Evolutionary conservation across 1,140 invertebrate genomes (phyloP).

Genomic region (Theocolax elegans): DNA sequence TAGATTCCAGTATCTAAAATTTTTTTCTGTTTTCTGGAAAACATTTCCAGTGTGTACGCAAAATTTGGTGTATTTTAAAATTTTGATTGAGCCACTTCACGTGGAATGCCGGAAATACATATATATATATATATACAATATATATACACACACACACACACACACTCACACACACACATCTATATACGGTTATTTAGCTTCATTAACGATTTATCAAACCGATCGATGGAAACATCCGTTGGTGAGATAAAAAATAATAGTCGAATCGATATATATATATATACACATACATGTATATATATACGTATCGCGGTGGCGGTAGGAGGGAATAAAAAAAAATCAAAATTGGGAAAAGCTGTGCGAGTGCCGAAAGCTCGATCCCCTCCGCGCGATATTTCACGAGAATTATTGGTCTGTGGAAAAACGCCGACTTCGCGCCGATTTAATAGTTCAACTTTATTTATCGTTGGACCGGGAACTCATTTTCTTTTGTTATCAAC

Average conservation of each 20-base stretch:
- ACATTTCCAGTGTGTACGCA: no score
- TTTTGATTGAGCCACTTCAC: no score
- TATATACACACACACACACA: no score
- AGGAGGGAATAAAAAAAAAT: no score
- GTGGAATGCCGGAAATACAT: no score
- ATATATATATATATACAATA: no score
- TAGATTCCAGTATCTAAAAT: no score
- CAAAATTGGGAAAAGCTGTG: background rate
- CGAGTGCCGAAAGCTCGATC: constrained; percentile 26
- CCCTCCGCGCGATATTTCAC: constrained; percentile 48
- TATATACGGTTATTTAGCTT: constrained; percentile 46
- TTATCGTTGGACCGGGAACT: constrained; percentile 46
- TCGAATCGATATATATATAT: background rate
- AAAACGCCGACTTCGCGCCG: constrained; percentile 53
- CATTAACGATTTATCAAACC: constrained; percentile 51
- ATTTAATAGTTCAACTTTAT: constrained; percentile 55
- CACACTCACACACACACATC: no score
- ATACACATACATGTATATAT: no score
- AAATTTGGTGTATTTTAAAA: no score
- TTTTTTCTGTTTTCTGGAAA: no score
- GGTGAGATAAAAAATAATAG: background rate
- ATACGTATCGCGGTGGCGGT: background rate
- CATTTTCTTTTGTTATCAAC: constrained; percentile 26
- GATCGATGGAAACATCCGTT: no score
- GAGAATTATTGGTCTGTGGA: constrained; percentile 52